Conservation (phyloP, 1,140 invertebrate species). For the Galleria mellonella region DNA sequence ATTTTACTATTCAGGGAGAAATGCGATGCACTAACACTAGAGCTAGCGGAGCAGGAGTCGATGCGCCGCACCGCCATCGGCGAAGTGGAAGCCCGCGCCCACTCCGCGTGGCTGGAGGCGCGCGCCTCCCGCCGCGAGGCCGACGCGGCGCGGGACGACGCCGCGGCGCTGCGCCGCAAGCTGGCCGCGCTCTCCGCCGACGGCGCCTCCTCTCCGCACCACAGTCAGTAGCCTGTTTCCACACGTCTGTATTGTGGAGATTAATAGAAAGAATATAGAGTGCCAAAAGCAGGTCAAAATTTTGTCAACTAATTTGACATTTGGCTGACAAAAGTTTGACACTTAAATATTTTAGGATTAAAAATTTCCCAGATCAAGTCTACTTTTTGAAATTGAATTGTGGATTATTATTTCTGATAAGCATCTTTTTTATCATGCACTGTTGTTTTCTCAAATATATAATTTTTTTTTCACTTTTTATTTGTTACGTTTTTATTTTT, state of each 20-base stretch:
- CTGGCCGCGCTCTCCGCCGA: conserved; percentile 70
- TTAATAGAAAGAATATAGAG: too few relatives aligned
- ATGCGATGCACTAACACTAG: conserved; percentile 82
- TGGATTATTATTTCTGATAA: too few relatives aligned
- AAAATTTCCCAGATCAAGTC: neutral
- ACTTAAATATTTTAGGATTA: neutral
- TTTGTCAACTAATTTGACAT: too few relatives aligned
- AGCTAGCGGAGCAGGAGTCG: conserved; percentile 86
- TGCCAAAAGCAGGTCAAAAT: too few relatives aligned
- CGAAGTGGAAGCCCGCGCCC: conserved; percentile 83
- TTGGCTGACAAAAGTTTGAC: too few relatives aligned
- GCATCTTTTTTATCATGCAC: too few relatives aligned
- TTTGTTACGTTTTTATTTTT: too few relatives aligned
- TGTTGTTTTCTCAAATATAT: too few relatives aligned
- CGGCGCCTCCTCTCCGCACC: conserved; percentile 44
- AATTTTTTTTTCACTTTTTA: too few relatives aligned
- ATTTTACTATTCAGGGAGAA: conserved; percentile 43
- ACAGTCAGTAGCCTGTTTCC: conserved; percentile 25
- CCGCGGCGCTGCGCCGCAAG: conserved; percentile 82
- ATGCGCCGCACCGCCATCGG: conserved; percentile 84
- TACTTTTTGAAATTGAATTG: too few relatives aligned
- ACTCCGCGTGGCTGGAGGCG: conserved; percentile 85
- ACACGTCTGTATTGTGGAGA: too few relatives aligned
- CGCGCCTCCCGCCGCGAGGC: conserved; percentile 83
- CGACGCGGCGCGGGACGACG: conserved; percentile 84